Evolutionary conservation across 2,888 invertebrate genomes (phyloP).

Genomic region (Linnaemya tessellans): DNA sequence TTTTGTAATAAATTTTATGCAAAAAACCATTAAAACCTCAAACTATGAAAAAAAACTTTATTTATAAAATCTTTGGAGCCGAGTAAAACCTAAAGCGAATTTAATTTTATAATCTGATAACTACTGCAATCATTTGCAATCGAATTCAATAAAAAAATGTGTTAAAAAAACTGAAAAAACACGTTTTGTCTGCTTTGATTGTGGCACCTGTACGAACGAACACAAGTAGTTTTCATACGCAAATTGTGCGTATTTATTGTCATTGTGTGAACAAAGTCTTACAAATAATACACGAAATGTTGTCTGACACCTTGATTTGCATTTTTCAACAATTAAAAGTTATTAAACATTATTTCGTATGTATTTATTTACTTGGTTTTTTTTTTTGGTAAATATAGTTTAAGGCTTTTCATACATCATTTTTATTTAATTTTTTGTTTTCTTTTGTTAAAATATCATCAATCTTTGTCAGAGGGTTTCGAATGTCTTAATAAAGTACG

Average conservation of each 20-base stretch:
- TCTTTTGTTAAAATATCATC: conserved; percentile 5
- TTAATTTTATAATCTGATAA: conserved; percentile 69
- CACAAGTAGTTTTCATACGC: conserved; percentile 71
- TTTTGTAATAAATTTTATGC: conserved; percentile 71
- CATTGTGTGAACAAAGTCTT: conserved; percentile 65
- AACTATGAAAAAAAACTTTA: conserved; percentile 25
- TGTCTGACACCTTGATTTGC: conserved; percentile 70
- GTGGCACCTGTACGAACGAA: conserved; percentile 65
- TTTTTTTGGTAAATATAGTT: conserved; percentile 35
- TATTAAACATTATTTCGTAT: conserved; percentile 40
- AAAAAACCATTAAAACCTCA: conserved; percentile 32
- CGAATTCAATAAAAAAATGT: conserved; percentile 24
- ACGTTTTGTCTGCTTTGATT: conserved; percentile 53
- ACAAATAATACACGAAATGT: conserved; percentile 69
- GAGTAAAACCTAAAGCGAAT: conserved; percentile 42
- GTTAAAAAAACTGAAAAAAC: conserved; percentile 30
- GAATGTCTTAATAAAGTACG: conserved; percentile 27
- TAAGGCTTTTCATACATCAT: conserved; percentile 25
- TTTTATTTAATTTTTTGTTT: conserved; percentile 8
- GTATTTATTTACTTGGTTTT: neutral
- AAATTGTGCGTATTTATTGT: conserved; percentile 74
- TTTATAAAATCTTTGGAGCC: conserved; percentile 26
- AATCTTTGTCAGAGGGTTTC: conserved; percentile 20
- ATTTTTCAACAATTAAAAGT: conserved; percentile 67
- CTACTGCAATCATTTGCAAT: conserved; percentile 52